These are phyloP conservation scores for Anoplopoma fimbria DNA, from an alignment of 2,113 vertebrate genomes.

Conservation along the genomic window DNA sequence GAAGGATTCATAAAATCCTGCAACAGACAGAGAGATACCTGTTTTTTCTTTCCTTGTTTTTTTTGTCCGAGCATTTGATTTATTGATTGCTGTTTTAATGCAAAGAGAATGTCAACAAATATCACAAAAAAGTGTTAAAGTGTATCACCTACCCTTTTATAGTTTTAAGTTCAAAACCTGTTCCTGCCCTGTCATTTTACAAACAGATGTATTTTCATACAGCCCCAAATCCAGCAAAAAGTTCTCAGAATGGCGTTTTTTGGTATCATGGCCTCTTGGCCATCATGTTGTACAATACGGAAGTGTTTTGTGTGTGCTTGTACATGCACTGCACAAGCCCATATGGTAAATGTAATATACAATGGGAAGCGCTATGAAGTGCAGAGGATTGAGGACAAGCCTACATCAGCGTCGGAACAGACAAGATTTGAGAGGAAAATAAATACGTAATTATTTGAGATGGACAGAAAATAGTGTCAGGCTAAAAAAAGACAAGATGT, in stretches of 20 bases:
- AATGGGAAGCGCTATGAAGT: slow-evolving; percentile 47
- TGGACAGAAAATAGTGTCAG: slow-evolving; percentile 39
- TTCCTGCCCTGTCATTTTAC: too few species aligned
- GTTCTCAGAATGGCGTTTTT: too few species aligned
- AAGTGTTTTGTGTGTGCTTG: background rate
- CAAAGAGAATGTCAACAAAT: too few species aligned
- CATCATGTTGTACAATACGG: background rate
- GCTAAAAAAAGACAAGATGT: slow-evolving; percentile 29
- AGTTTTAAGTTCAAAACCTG: too few species aligned
- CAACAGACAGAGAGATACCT: too few species aligned
- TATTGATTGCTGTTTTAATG: too few species aligned
- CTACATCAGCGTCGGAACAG: slow-evolving; percentile 60
- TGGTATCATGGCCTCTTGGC: background rate
- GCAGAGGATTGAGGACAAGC: slow-evolving; percentile 72
- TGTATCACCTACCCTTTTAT: too few species aligned
- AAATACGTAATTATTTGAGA: slow-evolving; percentile 68
- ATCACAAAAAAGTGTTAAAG: too few species aligned
- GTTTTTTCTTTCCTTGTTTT: too few species aligned
- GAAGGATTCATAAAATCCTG: too few species aligned
- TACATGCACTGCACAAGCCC: slow-evolving; percentile 4
- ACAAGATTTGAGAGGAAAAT: slow-evolving; percentile 58
- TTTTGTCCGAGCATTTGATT: too few species aligned
- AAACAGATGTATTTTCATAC: background rate
- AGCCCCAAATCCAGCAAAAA: background rate
- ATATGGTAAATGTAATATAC: slow-evolving; percentile 51